A percentile compares a stretch with the other conserved stretches of the same genome.
Conservation (phyloP, 2,797 vertebrate species). For the Alectoris magna region DNA sequence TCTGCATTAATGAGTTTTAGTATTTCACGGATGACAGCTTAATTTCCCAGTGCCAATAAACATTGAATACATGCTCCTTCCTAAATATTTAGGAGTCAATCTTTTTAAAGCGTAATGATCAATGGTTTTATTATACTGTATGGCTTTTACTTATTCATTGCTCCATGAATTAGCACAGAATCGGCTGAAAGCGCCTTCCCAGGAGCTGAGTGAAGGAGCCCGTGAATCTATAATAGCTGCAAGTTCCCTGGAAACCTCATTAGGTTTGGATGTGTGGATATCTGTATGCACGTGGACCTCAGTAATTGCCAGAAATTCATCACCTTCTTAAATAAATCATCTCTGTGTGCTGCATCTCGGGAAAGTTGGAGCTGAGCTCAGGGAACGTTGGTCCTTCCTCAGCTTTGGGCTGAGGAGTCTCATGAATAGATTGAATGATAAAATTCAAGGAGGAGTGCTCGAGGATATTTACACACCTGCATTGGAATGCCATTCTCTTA, state of each 20-base stretch:
- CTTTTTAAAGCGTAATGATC: constrained; percentile 64
- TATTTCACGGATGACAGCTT: constrained; percentile 76
- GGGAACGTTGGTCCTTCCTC: not conserved
- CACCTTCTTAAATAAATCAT: constrained; percentile 36
- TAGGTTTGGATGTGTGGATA: not conserved
- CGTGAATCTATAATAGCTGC: constrained; percentile 32
- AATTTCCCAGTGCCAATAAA: constrained; percentile 72
- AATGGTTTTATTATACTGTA: constrained; percentile 63
- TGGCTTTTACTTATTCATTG: constrained; percentile 67
- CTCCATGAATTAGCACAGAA: constrained; percentile 59
- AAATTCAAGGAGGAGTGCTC: not conserved
- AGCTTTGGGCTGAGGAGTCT: not conserved
- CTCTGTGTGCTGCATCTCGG: not conserved
- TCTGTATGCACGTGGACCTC: accelerated
- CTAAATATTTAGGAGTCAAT: constrained; percentile 74
- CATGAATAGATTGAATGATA: not conserved
- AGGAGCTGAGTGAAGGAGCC: constrained; percentile 27
- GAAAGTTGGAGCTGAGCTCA: not conserved
- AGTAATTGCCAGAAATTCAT: constrained; percentile 46
- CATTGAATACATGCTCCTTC: constrained; percentile 50
- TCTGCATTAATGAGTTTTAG: constrained; percentile 74
- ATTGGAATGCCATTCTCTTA: not conserved
- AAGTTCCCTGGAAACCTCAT: constrained; percentile 31
- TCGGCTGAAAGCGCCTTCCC: constrained; percentile 44
- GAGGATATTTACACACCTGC: not conserved